These are phyloP conservation scores for Eudasyphora cyanicolor DNA, from an alignment of 2,888 invertebrate genomes.

Conservation along the genomic window DNA sequence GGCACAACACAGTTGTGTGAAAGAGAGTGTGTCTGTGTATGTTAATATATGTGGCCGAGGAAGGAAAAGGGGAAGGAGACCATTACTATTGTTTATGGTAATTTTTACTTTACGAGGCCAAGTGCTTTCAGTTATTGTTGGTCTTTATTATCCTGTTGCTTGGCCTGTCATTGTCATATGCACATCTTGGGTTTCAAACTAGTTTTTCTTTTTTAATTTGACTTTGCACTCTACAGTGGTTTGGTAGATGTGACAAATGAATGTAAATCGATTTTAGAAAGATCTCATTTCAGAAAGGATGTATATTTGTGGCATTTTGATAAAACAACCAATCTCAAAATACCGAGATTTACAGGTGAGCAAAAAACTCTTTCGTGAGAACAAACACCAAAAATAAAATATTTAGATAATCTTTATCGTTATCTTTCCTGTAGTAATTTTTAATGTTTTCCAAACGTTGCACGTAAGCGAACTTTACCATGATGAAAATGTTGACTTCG, in stretches of 20 bases:
- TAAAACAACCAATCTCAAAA: too few species aligned
- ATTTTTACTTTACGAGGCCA: conserved; percentile 49
- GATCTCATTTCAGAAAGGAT: too few species aligned
- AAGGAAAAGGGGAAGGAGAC: not conserved
- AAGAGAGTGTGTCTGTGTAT: not conserved
- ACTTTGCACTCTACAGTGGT: not conserved
- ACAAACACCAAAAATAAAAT: too few species aligned
- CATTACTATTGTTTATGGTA: conserved; percentile 36
- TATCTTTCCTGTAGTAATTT: too few species aligned
- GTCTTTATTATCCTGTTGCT: conserved; percentile 60
- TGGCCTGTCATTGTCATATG: conserved; percentile 36
- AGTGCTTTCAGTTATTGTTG: conserved; percentile 38
- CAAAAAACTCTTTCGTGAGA: too few species aligned
- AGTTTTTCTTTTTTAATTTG: not conserved
- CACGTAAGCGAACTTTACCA: too few species aligned
- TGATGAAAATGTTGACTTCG: too few species aligned
- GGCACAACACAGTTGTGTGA: not conserved
- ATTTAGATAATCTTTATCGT: too few species aligned
- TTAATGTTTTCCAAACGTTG: too few species aligned
- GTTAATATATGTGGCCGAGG: not conserved
- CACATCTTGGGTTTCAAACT: conserved; percentile 9
- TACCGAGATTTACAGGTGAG: too few species aligned
- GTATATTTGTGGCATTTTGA: too few species aligned
- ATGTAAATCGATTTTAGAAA: too few species aligned
- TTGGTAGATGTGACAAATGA: not conserved